Evolutionary conservation across 2,888 invertebrate species (phyloP).

Genomic region (Encarsia formosa): DNA sequence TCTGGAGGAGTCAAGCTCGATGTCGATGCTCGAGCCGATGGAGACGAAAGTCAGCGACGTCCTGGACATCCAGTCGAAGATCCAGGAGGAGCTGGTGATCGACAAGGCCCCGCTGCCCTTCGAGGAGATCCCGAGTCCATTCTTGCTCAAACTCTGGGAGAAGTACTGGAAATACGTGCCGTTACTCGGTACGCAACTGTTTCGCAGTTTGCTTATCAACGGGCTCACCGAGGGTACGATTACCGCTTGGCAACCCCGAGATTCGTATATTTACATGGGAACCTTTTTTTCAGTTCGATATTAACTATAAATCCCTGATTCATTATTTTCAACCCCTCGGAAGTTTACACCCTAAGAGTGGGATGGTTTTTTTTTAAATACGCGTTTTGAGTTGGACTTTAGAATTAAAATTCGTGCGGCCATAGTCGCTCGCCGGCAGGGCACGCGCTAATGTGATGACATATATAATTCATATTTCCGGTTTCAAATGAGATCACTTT

Average conservation of each 20-base stretch:
- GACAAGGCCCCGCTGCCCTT: constrained; percentile 49
- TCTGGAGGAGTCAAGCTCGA: background rate
- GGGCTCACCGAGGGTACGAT: constrained; percentile 44
- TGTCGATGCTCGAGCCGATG: background rate
- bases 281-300: too few species aligned
- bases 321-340: too few species aligned
- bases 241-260: constrained; percentile 29
- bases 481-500: too few species aligned
- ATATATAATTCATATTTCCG: too few species aligned
- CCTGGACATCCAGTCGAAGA: background rate
- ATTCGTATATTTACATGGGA: constrained; percentile 23
- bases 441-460: too few species aligned
- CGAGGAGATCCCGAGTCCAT: constrained; percentile 65
- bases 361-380: too few species aligned
- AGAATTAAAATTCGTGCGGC: too few species aligned
- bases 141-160: constrained; percentile 57
- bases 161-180: constrained; percentile 61
- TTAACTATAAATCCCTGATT: too few species aligned
- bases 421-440: too few species aligned
- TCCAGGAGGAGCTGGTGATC: background rate
- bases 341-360: too few species aligned
- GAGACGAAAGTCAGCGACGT: background rate
- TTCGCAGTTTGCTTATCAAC: constrained; percentile 47
- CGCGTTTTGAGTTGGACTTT: too few species aligned
- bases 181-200: constrained; percentile 59